Evolutionary conservation across 1,140 invertebrate genomes (phyloP).

Genomic region (Ooceraea biroi): DNA sequence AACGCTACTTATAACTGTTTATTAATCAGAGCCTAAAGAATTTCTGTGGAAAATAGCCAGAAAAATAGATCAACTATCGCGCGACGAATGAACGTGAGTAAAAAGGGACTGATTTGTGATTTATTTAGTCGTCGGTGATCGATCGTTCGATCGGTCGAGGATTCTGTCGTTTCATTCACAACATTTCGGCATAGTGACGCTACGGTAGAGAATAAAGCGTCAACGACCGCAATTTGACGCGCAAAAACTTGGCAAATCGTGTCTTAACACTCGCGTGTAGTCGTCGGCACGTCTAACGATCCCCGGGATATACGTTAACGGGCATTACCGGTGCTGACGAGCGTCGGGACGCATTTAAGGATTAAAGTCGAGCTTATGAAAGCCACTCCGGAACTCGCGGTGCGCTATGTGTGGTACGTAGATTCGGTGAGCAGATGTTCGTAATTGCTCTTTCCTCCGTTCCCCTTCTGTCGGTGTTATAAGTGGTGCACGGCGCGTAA

Average conservation of each 20-base stretch:
- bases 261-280: slow-evolving; percentile 55
- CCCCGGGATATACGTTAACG: slow-evolving; percentile 63
- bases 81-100: neutral
- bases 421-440: slow-evolving; percentile 78
- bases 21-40: neutral
- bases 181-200: slow-evolving; percentile 9
- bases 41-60: neutral
- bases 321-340: slow-evolving; percentile 67
- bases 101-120: neutral
- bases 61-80: neutral
- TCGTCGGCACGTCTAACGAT: slow-evolving; percentile 46
- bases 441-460: slow-evolving; percentile 73
- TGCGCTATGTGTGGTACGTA: slow-evolving; percentile 64
- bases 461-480: slow-evolving; percentile 29
- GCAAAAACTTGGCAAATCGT: slow-evolving; percentile 63
- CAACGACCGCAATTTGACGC: slow-evolving; percentile 50
- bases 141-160: slow-evolving; percentile 1
- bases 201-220: slow-evolving; percentile 6
- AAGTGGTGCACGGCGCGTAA: slow-evolving; percentile 69
- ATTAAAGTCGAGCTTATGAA: slow-evolving; percentile 75
- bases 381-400: slow-evolving; percentile 69
- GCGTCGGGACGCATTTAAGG: slow-evolving; percentile 70
- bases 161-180: neutral
- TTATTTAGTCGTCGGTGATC: slow-evolving; percentile 15
- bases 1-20: no score